Conservation (phyloP, 2,797 vertebrate genomes). For the Gambusia yucatana region DNA sequence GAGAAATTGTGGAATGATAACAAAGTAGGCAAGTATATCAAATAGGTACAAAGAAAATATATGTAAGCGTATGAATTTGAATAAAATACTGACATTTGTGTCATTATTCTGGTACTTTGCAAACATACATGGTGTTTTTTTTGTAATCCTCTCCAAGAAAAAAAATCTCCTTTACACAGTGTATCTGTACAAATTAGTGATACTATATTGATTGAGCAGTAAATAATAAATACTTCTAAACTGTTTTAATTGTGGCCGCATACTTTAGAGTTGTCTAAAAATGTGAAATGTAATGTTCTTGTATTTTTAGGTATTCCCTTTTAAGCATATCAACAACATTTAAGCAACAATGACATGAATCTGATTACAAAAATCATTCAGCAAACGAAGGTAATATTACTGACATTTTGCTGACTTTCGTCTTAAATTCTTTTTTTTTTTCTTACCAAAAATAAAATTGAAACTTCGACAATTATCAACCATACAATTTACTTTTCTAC, state of each 20-base stretch:
- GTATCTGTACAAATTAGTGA: neutral
- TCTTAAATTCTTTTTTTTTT: neutral
- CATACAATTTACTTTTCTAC: neutral
- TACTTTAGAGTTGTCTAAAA: neutral
- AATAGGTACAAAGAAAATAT: neutral
- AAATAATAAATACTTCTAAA: neutral
- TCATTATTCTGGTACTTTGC: neutral
- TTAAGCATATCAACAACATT: neutral
- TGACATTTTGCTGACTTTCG: neutral
- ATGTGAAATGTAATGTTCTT: neutral
- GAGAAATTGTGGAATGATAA: neutral
- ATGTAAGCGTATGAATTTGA: neutral
- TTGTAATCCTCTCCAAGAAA: neutral
- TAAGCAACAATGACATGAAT: neutral
- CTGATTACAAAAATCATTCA: neutral
- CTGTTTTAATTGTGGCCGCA: neutral
- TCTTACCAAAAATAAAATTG: neutral
- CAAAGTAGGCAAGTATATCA: neutral
- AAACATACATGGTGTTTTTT: neutral
- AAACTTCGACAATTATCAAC: neutral
- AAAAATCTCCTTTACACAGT: neutral
- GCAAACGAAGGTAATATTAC: neutral
- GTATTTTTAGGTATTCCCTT: neutral
- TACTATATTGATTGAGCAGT: neutral
- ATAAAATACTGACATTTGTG: neutral